Conservation (phyloP, 1,140 invertebrate species). For the Campoletis sonorensis region DNA sequence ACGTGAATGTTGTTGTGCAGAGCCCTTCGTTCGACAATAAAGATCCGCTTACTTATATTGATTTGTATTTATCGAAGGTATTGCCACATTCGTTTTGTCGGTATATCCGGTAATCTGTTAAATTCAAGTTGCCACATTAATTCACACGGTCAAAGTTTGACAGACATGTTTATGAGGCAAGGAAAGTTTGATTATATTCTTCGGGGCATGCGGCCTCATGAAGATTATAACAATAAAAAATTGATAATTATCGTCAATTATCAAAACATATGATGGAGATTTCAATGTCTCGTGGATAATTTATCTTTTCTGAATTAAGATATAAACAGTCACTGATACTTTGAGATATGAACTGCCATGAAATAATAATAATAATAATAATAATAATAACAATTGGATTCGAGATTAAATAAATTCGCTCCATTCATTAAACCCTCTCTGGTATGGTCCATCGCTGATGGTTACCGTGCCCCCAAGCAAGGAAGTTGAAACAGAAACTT, state of each 20-base stretch:
- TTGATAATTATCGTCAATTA: too few species aligned
- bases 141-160: neutral
- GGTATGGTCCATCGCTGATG: neutral
- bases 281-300: too few species aligned
- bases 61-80: neutral
- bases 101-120: neutral
- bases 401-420: conserved; percentile 30
- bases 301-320: too few species aligned
- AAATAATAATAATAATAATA: neutral
- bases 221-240: too few species aligned
- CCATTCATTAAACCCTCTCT: neutral
- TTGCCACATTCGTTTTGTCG: conserved; percentile 3
- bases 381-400: conserved; percentile 16
- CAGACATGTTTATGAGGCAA: too few species aligned
- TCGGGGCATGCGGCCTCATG: too few species aligned
- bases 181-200: too few species aligned
- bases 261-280: too few species aligned
- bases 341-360: neutral
- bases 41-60: neutral
- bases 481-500: neutral
- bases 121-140: neutral
- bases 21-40: conserved; percentile 8
- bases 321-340: neutral
- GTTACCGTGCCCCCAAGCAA: neutral
- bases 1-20: conserved; percentile 47